Evolutionary conservation across 2,113 vertebrate species (phyloP), one percentile per base, ranked within the genome.

Genomic region (Entelurus aequoreus): DNA sequence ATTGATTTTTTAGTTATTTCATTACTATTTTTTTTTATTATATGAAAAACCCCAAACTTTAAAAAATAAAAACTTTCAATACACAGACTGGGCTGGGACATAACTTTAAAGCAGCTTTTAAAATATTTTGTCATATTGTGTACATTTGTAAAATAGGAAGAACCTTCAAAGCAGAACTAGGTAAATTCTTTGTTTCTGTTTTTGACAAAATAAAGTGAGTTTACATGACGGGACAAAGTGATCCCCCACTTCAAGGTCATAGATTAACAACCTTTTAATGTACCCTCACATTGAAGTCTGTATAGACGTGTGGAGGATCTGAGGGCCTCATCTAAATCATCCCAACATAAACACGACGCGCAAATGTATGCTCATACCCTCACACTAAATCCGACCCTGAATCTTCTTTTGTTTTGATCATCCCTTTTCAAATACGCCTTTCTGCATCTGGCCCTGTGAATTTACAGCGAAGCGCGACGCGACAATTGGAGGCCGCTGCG

Each of bases 391-490:
- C 57, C 69, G 71, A 61, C 62, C 47, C 72, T 48, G 37, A 55
- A 36, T 66, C 44, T 64, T 46, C 60, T 44, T 52, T 50, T 50
- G 40, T 62, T 65, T 74, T 63, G 8, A 65, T 64, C 62, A 57
- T 54, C 48, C 54, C 68, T 74, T 77, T 73, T 68, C 73, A 28
- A 81, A 77, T 81, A 65, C 70, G 53, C 40, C 4, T 59, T 68
- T 28, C 63, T 76, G 80, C 58, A 77, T 68, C 58, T 72, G 6
- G 40, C 48, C 47, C 66, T 56, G 57, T 83, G 76, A 77, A 77
- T 82, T 75, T 83, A 84, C 83, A 86, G 80, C 79, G 73, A 28
- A 77, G 77, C 70, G 66, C 75, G 80, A 80, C 78, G 75, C 79
- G 72, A 69, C 76, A 65, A 72, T 60, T 71, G 66, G 71, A 78